Base-by-base conservation (phyloP, 2,888 invertebrate genomes). In the Schrankia costaestrigalis region DNA sequence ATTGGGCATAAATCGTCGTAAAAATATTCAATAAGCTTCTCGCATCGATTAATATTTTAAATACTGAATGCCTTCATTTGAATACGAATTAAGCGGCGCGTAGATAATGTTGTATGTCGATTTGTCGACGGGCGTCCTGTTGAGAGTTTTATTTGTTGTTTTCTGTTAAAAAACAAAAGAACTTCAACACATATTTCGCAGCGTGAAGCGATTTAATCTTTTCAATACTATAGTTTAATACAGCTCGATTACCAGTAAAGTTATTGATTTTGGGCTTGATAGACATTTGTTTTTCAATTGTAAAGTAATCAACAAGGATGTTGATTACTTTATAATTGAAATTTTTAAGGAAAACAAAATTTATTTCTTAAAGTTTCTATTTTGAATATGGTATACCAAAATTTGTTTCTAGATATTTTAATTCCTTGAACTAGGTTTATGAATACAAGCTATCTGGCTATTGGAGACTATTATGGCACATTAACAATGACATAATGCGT, bases 1-100 rank as follows among this genome's bases (percentile, higher is more conserved):
- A 87, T 86, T 87, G 85, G 82, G 77, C 71, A 82, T 85, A 84
- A 84, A 81, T 85, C 75, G 79, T 71, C 65, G 71, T 80, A 78
- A 74, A 83, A 80, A 84, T 82, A 84, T 83, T 84, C 74, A 85
- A 85, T 83, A 79, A 82, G 76, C 71, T 70, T 68, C 78, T 76
- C 76, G 76, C 73, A 76, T 83, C 81, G 80, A 83, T 84, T 83
- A 78, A 76, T 80, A 76, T 76, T 77, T 77, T 70, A 66, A 75
- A 71, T 63, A 57, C 59, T 60, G 78, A 71, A 82, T 78, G 73
- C 76, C 73, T 79, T 78, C 70, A 83, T 85, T 82, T 77, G 74
- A 72, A 81, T 85, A 63, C 61, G 69, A 65, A 75, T 60, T 66
- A 74, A 79, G 64, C 66, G 74, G 60, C 48, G 78, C 82, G 77